phyloP scores from a whole-genome alignment of 2,113 vertebrate genomes.

The Orthonyx spaldingii region DNA sequence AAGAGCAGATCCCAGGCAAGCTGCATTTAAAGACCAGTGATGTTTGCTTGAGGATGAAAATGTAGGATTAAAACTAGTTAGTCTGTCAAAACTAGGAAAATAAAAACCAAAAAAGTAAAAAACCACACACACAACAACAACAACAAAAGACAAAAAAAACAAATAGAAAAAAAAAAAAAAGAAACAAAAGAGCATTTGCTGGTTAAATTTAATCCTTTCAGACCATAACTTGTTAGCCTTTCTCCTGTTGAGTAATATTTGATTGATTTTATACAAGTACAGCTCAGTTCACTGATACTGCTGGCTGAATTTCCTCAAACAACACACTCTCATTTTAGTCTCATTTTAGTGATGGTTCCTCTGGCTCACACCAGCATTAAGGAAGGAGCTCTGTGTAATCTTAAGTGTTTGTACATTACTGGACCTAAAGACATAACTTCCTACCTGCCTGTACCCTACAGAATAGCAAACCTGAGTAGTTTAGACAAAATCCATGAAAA shows the following conservation, averaged over 20 bases:
- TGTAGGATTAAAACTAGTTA: neutral
- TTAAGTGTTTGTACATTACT: neutral
- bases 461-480: slow-evolving; percentile 52
- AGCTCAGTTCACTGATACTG: neutral
- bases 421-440: slow-evolving; percentile 31
- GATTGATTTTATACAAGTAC: slow-evolving; percentile 11
- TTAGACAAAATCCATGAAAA: slow-evolving; percentile 64
- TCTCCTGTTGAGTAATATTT: neutral
- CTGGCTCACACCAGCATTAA: neutral
- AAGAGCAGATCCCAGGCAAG: neutral
- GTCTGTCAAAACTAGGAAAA: neutral
- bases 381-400: neutral
- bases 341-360: neutral
- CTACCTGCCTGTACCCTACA: neutral
- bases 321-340: neutral
- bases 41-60: neutral
- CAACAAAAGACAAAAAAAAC: neutral
- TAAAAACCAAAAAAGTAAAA: too few species aligned
- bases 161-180: too few species aligned
- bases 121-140: neutral
- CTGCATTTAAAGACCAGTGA: neutral
- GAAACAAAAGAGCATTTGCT: neutral
- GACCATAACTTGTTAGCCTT: neutral
- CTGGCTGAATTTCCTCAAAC: neutral
- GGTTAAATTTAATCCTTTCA: neutral